Conservation (phyloP, 2,113 vertebrate species). For the Nycticebus coucang region DNA sequence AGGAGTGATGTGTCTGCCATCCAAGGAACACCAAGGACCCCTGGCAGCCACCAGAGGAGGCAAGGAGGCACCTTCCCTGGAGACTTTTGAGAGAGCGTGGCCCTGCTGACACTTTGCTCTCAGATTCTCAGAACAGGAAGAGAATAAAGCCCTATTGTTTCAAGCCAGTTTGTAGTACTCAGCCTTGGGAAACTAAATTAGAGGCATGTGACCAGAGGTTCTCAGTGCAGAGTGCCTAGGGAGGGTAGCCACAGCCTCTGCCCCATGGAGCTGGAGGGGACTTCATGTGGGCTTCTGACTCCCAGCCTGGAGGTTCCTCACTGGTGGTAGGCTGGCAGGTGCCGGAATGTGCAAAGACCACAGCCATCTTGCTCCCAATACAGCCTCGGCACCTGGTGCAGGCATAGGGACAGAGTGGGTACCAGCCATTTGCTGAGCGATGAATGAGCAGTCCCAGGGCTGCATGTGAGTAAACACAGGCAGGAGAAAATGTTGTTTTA, state of each 20-base stretch:
- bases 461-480: background rate
- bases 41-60: background rate
- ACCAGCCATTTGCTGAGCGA: background rate
- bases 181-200: background rate
- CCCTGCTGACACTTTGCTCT: too few species aligned
- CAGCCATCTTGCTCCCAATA: background rate
- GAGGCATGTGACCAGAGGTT: background rate
- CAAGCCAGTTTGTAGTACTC: background rate
- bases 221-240: background rate
- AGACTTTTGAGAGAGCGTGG: background rate
- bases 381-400: background rate
- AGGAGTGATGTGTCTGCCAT: too few species aligned
- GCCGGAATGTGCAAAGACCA: background rate
- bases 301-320: background rate
- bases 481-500: background rate
- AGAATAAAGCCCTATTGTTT: background rate
- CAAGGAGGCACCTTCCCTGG: background rate
- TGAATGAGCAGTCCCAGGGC: background rate
- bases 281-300: background rate
- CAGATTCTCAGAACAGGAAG: background rate
- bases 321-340: background rate
- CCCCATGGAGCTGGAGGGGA: background rate
- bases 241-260: background rate
- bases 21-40: background rate
- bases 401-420: fast-evolving